A percentile compares a stretch with the other conserved stretches of the same genome.
phyloP scores from a whole-genome alignment of 92 coral and sea anemone genomes.

The Palythoa grandiflora region DNA sequence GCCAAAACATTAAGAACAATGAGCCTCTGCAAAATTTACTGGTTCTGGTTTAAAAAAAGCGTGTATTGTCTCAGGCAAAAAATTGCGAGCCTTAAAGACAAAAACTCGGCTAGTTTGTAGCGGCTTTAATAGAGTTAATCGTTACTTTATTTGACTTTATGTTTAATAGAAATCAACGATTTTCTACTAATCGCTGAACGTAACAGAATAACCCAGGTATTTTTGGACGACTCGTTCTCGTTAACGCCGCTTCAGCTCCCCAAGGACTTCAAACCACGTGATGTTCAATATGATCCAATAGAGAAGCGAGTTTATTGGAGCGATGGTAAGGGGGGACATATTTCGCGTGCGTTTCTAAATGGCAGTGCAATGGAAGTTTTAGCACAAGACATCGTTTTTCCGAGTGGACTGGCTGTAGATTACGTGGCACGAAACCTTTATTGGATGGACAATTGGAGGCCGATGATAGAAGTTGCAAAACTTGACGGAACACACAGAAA shows the following conservation, averaged over 20 bases:
- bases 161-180: not conserved
- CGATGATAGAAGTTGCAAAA: constrained; percentile 9
- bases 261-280: constrained; percentile 7
- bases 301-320: constrained; percentile 30
- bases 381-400: not conserved
- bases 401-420: constrained; percentile 20
- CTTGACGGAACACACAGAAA: constrained; percentile 25
- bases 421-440: constrained; percentile 15
- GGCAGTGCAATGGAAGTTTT: not conserved
- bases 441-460: not conserved
- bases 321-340: not conserved
- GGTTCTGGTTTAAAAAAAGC: too few species aligned
- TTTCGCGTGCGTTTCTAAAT: constrained; percentile 18
- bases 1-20: too few species aligned
- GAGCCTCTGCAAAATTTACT: too few species aligned
- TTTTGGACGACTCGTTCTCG: constrained; percentile 8
- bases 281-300: constrained; percentile 22
- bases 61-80: too few species aligned
- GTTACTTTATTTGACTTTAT: not conserved
- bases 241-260: constrained; percentile 14
- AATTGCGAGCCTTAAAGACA: too few species aligned
- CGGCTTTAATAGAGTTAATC: not conserved
- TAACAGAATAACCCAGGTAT: constrained; percentile 22
- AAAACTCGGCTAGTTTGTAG: too few species aligned
- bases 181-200: constrained; percentile 28